Percentiles rank a stretch among this genome's conserved stretches.
Conservation (phyloP, 1,140 invertebrate species). For the Oreohelix idahoensis region DNA sequence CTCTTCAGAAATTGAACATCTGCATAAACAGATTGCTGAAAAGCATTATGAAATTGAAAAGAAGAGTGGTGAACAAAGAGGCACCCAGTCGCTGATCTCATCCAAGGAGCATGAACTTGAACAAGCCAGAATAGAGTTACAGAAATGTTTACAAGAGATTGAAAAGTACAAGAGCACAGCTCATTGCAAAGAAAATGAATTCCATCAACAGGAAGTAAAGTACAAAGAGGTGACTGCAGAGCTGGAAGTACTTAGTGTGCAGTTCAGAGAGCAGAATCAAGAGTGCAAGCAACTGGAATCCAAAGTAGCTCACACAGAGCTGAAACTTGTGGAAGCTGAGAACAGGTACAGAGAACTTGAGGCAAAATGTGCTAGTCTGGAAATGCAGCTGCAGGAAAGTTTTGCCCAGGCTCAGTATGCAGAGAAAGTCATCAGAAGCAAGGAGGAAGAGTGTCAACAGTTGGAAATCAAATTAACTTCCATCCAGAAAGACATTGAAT, state of each 20-base stretch:
- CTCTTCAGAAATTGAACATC: background rate
- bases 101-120: slow-evolving; percentile 46
- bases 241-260: slow-evolving; percentile 53
- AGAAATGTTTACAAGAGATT: slow-evolving; percentile 45
- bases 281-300: slow-evolving; percentile 13
- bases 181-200: slow-evolving; percentile 42
- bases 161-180: slow-evolving; percentile 28
- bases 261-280: slow-evolving; percentile 39
- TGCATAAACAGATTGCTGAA: slow-evolving; percentile 9
- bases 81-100: slow-evolving; percentile 8
- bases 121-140: slow-evolving; percentile 38
- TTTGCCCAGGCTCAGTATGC: slow-evolving; percentile 26
- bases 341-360: slow-evolving; percentile 37
- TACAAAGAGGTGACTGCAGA: slow-evolving; percentile 50
- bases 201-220: slow-evolving; percentile 54
- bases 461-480: background rate
- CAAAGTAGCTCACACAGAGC: slow-evolving; percentile 20
- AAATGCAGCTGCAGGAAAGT: slow-evolving; percentile 31
- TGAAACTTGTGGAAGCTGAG: slow-evolving; percentile 30
- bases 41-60: slow-evolving; percentile 7
- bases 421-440: slow-evolving; percentile 10
- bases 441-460: slow-evolving; percentile 2
- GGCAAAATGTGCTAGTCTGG: slow-evolving; percentile 31
- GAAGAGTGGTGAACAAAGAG: slow-evolving; percentile 2
- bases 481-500: slow-evolving; percentile 12